Percentiles rank a stretch among this genome's conserved stretches.
These are phyloP conservation scores for Scortum barcoo DNA, from an alignment of 2,113 vertebrate genomes.

Conservation along the genomic window DNA sequence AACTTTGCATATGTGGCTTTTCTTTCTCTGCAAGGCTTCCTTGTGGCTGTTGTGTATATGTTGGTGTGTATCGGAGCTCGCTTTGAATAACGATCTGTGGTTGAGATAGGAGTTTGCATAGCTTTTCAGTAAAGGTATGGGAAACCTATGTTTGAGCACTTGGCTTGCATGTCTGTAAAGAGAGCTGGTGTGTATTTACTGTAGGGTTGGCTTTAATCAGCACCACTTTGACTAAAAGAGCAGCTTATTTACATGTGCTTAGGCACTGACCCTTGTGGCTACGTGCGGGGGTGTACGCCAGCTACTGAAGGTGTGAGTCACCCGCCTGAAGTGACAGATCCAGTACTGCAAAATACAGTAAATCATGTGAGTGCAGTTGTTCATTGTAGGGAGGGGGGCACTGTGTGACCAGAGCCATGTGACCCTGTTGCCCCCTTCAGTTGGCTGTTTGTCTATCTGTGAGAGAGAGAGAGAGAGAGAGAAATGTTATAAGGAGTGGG, in stretches of 20 bases:
- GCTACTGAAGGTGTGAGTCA: slow-evolving; percentile 35
- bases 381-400: slow-evolving; percentile 10
- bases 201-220: not conserved
- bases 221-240: not conserved
- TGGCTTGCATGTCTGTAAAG: not conserved
- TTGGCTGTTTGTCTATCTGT: slow-evolving; percentile 41
- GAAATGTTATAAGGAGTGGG: slow-evolving; percentile 19
- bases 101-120: slow-evolving; percentile 52
- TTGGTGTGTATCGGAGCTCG: not conserved
- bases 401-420: slow-evolving; percentile 53
- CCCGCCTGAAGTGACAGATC: slow-evolving; percentile 28
- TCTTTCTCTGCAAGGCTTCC: not conserved
- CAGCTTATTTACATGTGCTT: slow-evolving; percentile 15
- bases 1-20: slow-evolving; percentile 27
- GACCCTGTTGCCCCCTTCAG: slow-evolving; percentile 39
- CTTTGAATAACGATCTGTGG: slow-evolving; percentile 56
- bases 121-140: slow-evolving; percentile 24
- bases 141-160: slow-evolving; percentile 1
- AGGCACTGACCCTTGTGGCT: not conserved
- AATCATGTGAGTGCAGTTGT: slow-evolving; percentile 31
- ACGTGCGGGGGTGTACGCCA: not conserved
- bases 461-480: slow-evolving; percentile 17
- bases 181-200: not conserved
- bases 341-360: slow-evolving; percentile 33
- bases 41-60: not conserved